Base-by-base conservation (phyloP, 2,797 vertebrate species). In the Pseudomugil gertrudae region DNA sequence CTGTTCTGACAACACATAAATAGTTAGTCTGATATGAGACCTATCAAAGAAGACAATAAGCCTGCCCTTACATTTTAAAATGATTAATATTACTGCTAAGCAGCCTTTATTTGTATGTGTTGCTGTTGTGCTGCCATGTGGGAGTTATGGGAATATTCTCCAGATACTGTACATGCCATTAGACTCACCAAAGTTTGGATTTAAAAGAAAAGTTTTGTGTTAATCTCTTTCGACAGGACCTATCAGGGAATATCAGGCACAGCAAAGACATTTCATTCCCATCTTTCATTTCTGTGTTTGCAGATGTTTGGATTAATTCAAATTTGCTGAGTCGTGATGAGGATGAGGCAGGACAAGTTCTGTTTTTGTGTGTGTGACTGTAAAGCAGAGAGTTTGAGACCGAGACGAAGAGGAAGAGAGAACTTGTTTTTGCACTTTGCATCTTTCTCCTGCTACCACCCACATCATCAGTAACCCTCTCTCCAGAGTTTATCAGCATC, bases 401-500 rank as follows among this genome's bases (percentile, higher is more conserved):
- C 45, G 47, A 30, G n/a, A 76, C 9, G 54, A 8, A 66, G 47
- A 30, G 15, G 36, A 38, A 17, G 36, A 15, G 51, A 50, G 24
- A 62, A 69, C 23, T 72, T 78, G 64, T 61, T 74, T 77, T 61
- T 77, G 40, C 67, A 60, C 70, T 83, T 79, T 62, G 33, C 60
- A 70, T 81, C 21, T 62, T 63, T 78, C 74, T 69, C 72, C 67
- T 52, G 63, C 68, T 73, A 19, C 79, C 62, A 62, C 59, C 57
- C 76, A 55, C 36, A 67, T 72, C 73, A 76, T 87, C 80, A 74
- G 43, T 66, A 72, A 62, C 51, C 40, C 72, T 81, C 72, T 79
- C 81, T 69, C 17, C 66, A 66, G 78, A 83, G 74, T 85, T 84
- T 74, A 74, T 87, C 78, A 71, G 67, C 82, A 77, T 87, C 81